These are phyloP conservation scores for Elgaria multicarinata DNA, from an alignment of 2,113 vertebrate genomes.

Conservation along the genomic window DNA sequence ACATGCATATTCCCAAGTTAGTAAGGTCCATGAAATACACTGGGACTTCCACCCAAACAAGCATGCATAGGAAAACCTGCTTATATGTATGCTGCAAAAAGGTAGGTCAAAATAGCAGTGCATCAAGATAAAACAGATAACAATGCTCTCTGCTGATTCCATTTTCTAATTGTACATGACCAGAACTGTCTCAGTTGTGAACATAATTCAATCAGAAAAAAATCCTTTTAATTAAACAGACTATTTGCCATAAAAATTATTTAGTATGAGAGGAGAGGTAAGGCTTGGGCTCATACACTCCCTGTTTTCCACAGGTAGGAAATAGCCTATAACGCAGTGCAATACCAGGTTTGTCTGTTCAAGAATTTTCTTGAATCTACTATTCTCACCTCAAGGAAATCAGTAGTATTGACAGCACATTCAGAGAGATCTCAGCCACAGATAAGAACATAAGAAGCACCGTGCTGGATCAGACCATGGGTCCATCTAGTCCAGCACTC, in stretches of 20 bases:
- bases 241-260: background rate
- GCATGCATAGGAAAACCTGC: background rate
- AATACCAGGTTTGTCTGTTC: background rate
- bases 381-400: background rate
- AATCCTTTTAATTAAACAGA: rapidly evolving
- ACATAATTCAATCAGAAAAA: background rate
- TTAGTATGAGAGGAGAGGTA: background rate
- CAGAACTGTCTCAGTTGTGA: background rate
- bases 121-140: background rate
- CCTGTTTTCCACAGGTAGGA: background rate
- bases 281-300: background rate
- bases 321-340: background rate
- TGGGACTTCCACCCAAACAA: background rate
- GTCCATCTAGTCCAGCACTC: too few relatives aligned
- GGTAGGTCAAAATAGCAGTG: background rate
- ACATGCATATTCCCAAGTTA: background rate
- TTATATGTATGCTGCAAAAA: background rate
- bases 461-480: too few relatives aligned
- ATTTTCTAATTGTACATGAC: background rate
- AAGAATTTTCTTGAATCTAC: background rate
- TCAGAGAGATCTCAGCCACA: background rate
- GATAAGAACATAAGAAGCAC: too few relatives aligned
- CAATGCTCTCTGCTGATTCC: background rate
- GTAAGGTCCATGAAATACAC: background rate
- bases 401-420: background rate